These are phyloP conservation scores for Calvadosia cruxmelitensis DNA, from an alignment of 30 jellyfish, hydroid and myxozoan species.

Conservation along the genomic window DNA sequence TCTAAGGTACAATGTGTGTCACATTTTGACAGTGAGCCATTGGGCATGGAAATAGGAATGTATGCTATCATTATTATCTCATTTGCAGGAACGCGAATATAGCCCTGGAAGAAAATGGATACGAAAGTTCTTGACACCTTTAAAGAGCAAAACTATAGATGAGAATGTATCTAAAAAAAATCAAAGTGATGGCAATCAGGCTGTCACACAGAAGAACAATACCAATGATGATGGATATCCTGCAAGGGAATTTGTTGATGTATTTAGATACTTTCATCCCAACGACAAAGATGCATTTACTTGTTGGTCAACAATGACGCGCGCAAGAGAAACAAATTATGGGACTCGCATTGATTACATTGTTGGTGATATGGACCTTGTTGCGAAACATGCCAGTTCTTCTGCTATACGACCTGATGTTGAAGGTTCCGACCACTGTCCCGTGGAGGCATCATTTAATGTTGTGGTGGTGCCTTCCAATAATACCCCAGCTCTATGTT, in stretches of 20 bases:
- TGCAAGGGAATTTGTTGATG: slow-evolving; percentile 22
- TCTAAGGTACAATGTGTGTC: too few species aligned
- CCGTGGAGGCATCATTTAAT: slow-evolving; percentile 56
- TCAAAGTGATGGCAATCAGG: neutral
- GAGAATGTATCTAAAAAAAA: neutral
- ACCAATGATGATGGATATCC: neutral
- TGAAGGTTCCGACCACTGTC: slow-evolving; percentile 94
- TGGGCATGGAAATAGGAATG: too few species aligned
- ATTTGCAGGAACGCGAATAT: slow-evolving; percentile 21
- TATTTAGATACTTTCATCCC: slow-evolving; percentile 69
- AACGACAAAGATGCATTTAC: slow-evolving; percentile 61
- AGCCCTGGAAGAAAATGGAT: slow-evolving; percentile 37
- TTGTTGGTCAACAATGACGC: slow-evolving; percentile 70
- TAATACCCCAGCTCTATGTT: slow-evolving; percentile 47
- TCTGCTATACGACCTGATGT: slow-evolving; percentile 77
- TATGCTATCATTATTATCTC: neutral
- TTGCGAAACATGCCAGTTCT: slow-evolving; percentile 3
- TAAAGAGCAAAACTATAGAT: neutral
- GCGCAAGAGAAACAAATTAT: slow-evolving; percentile 87
- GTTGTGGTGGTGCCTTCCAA: slow-evolving; percentile 23
- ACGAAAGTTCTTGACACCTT: neutral
- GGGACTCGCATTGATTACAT: slow-evolving; percentile 92
- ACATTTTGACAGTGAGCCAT: too few species aligned
- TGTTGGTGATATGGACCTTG: slow-evolving; percentile 30
- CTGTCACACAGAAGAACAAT: neutral